These are phyloP conservation scores for Cinclus cinclus DNA, from an alignment of 2,113 vertebrate species.

Conservation along the genomic window DNA sequence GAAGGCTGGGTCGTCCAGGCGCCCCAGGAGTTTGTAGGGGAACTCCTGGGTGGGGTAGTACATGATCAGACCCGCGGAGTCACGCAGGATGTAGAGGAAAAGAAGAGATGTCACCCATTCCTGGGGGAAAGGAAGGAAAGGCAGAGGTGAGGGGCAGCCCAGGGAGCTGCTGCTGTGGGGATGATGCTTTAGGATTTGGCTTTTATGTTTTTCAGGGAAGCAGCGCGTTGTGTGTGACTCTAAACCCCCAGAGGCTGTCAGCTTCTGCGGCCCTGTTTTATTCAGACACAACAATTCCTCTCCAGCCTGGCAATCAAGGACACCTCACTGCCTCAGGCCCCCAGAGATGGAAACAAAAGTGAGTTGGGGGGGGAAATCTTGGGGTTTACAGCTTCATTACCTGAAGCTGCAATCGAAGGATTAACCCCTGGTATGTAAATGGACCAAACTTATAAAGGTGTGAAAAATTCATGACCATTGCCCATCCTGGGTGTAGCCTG, in stretches of 20 bases:
- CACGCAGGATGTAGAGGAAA: constrained; percentile 32
- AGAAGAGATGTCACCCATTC: constrained; percentile 73
- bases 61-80: rapidly evolving
- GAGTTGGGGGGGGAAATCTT: rapidly evolving
- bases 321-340: not conserved
- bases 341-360: rapidly evolving
- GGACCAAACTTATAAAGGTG: not conserved
- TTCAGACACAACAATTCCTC: not conserved
- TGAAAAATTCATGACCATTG: not conserved
- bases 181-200: not conserved
- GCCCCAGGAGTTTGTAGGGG: not conserved
- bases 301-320: not conserved
- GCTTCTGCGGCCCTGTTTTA: not conserved
- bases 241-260: not conserved
- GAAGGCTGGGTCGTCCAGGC: not conserved
- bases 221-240: rapidly evolving
- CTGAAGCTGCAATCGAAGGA: not conserved
- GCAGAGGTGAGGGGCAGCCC: not conserved
- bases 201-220: too few species aligned
- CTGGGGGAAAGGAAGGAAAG: constrained; percentile 14
- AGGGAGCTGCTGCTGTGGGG: not conserved
- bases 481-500: not conserved
- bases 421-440: not conserved
- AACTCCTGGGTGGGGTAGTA: rapidly evolving
- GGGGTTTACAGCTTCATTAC: not conserved